Percentiles rank a stretch among this genome's conserved stretches.
phyloP scores from a whole-genome alignment of 2,888 invertebrate genomes.

The Tachina lurida region DNA sequence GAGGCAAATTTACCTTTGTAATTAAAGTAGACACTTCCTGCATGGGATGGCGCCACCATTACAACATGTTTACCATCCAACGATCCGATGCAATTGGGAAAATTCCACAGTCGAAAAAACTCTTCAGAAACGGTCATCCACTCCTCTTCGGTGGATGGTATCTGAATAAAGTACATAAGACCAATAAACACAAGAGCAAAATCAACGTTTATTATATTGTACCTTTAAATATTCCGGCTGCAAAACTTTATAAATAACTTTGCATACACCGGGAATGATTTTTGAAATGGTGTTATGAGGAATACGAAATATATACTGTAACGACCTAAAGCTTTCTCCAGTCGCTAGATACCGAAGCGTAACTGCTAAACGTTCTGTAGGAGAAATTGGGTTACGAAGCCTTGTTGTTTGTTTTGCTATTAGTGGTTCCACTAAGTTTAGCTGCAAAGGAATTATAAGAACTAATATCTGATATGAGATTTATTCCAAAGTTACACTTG shows the following conservation, averaged over 20 bases:
- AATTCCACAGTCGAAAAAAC: no score
- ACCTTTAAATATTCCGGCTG: conserved; percentile 6
- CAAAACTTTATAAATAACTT: not conserved
- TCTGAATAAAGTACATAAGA: no score
- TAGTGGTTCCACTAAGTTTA: not conserved
- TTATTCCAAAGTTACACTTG: not conserved
- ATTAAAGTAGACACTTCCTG: no score
- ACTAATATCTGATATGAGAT: not conserved
- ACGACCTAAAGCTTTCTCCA: not conserved
- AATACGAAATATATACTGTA: not conserved
- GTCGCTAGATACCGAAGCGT: not conserved
- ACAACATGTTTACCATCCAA: no score
- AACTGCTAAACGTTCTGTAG: not conserved
- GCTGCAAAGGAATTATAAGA: not conserved
- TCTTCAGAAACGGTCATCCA: not conserved
- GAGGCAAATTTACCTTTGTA: no score
- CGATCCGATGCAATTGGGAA: no score
- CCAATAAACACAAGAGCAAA: no score
- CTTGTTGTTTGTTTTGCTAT: not conserved
- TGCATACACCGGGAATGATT: not conserved
- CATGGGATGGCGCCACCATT: no score
- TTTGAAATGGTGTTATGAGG: not conserved
- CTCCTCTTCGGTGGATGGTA: no score
- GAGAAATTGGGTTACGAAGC: not conserved
- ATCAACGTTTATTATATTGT: not conserved